Evolutionary conservation across 2,888 invertebrate genomes (phyloP).

Genomic region (Leucoma salicis): DNA sequence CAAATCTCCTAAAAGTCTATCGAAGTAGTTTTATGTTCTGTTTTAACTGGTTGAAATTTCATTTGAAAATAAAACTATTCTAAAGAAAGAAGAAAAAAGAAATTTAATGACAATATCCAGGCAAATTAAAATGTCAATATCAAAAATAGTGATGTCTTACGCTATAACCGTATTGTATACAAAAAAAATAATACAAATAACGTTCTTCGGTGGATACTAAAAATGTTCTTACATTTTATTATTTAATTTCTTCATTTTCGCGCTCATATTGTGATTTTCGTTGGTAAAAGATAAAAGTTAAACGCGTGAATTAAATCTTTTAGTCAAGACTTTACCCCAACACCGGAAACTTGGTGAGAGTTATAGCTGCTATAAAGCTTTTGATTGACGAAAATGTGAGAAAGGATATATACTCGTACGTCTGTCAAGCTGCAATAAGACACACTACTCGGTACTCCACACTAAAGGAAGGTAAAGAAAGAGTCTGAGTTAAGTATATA

Average conservation of each 20-base stretch:
- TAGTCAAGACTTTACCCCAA: constrained; percentile 50
- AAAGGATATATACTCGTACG: constrained; percentile 81
- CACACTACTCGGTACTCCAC: constrained; percentile 64
- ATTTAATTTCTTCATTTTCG: too few relatives aligned
- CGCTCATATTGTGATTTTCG: too few relatives aligned
- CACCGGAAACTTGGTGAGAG: constrained; percentile 67
- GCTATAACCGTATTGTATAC: constrained; percentile 7
- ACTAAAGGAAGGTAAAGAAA: too few relatives aligned
- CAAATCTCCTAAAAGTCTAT: not conserved
- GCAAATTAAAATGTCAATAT: constrained; percentile 33
- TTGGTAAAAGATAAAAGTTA: constrained; percentile 36
- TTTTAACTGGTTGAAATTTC: constrained; percentile 21
- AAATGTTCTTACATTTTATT: constrained; percentile 25
- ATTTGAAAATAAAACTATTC: constrained; percentile 11
- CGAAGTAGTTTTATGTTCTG: too few relatives aligned
- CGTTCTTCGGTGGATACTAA: too few relatives aligned
- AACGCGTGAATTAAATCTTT: constrained; percentile 48
- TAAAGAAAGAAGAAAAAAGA: constrained; percentile 12
- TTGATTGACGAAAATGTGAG: constrained; percentile 79
- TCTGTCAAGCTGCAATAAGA: constrained; percentile 68
- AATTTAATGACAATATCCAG: constrained; percentile 1
- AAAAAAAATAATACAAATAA: not conserved
- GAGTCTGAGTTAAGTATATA: constrained; percentile 45
- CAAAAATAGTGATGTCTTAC: constrained; percentile 49
- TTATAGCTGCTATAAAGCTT: constrained; percentile 66